Evolutionary conservation across 2,888 invertebrate species (phyloP), one percentile per base, ranked within the genome.

Genomic region (Epiblema foenella): DNA sequence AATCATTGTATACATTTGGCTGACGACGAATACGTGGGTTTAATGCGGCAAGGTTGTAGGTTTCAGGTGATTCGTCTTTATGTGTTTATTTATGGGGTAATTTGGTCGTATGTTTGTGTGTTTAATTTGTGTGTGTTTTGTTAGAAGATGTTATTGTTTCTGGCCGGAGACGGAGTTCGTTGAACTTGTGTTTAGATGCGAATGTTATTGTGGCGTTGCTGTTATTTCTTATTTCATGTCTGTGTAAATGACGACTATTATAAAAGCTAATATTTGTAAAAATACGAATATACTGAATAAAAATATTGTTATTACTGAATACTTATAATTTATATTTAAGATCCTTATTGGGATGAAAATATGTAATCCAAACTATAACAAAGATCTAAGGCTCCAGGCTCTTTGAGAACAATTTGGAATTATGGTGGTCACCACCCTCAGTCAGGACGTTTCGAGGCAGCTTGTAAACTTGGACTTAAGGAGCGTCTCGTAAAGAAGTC

Each of bases 1-100:
- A 60, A 24, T 15, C 2, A 46, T 24, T 12, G 46, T 17, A 5
- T 7, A 39, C 64, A 39, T 11, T 64, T 10, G 1, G 63, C 63
- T 63, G 63, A 37, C 51, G 15, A 15, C 24, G 42, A n/a, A 20
- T 59, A 29, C n/a, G 29, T 17, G 10, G 29, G 1, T n/a, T 46
- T 60, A 46, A 60, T 24, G 20, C 60, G 64, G 52, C 64, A 64
- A 64, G 64, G 52, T 54, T 59, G 59, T 54, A 64, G 64, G 52
- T 54, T 59, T 42, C 63, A 64, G 57, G 69, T 63, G 51, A 69
- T 69, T 46, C 62, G 33, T 51, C 58, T 65, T 71, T 71, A 71
- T 67, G 59, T 52, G 60, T 71, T 71, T 71, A 71, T 67, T 71
- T 66, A 71, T 71, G 71, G 39, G 60, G 66, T 67, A 71, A 67